Base-by-base conservation (phyloP, 2,888 invertebrate genomes). In the Drosophila nr. fundita region DNA sequence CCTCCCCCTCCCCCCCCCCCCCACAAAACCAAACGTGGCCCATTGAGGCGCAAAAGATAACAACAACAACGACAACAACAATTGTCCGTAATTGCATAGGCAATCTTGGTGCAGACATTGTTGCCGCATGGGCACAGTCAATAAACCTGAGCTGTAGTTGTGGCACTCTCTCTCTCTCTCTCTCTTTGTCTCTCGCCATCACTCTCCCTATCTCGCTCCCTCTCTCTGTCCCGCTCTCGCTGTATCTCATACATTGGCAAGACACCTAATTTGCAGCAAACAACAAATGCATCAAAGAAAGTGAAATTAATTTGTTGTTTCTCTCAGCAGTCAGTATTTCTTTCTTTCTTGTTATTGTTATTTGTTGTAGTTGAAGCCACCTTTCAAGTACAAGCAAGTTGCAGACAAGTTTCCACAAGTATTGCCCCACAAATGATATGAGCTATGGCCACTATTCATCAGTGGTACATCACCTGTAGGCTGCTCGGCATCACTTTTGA, bases 261-360 rank as follows among this genome's bases (percentile, higher is more conserved):
- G 52, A 57, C 59, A 48, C 53, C 65, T 68, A 76, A 62, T 73
- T 62, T 49, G 49, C 70, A 59, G 10, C 34, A 53, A 49, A 34
- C 69, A 69, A 42, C 71, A 69, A 71, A 65, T 76, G 57, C 71
- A 57, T 68, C 75, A 85, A 84, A 90, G 90, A 84, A 84, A 84
- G 84, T 84, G 84, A 84, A 84, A 84, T 85, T 88, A 84, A 76
- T 84, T 84, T 89, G 78, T 72, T 77, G 63, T 73, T 83, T 83
- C 63, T 54, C 50, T 40, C 55, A 38, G 52, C 34, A 30, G 29
- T 21, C 38, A 36, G 67, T 67, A 53, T 63, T 50, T 54, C 38
- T 60, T 50, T 65, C 13, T 45, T 45, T 15, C 24, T 24, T 45
- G 45, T 45, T 45, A 8, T 45, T 63, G 38, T 52, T 53, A 18